Conservation (phyloP, 2,888 invertebrate species). For the Drosophila fungiperda region DNA sequence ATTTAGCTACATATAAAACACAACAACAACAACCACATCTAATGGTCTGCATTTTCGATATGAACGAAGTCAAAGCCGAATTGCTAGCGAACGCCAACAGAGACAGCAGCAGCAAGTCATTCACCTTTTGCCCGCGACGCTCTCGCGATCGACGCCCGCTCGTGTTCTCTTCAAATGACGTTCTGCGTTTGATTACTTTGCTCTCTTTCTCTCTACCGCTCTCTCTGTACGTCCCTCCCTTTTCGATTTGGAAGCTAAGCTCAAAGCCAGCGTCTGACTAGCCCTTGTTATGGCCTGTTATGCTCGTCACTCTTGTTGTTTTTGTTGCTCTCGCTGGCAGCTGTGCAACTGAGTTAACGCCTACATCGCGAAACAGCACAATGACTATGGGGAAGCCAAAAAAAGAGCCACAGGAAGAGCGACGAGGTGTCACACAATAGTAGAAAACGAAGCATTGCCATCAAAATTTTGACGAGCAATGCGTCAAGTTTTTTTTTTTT, state of each 20-base stretch:
- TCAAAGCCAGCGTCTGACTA: constrained; percentile 16
- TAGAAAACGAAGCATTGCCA: constrained; percentile 64
- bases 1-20: constrained; percentile 35
- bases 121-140: constrained; percentile 69
- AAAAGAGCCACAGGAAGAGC: constrained; percentile 16
- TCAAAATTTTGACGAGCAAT: constrained; percentile 76
- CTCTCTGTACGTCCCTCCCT: constrained; percentile 12
- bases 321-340: constrained; percentile 17
- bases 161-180: constrained; percentile 24
- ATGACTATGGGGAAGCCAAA: constrained; percentile 16
- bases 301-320: constrained; percentile 35
- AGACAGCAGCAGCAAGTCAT: constrained; percentile 60
- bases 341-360: constrained; percentile 69
- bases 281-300: constrained; percentile 50
- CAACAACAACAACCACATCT: constrained; percentile 37
- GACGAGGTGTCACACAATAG: constrained; percentile 53
- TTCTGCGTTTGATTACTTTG: constrained; percentile 39
- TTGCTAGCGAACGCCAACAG: constrained; percentile 41
- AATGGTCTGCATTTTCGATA: constrained; percentile 64
- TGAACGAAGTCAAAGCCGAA: constrained; percentile 57
- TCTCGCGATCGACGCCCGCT: constrained; percentile 31
- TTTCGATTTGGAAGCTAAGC: constrained; percentile 8
- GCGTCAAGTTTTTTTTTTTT: constrained; percentile 38
- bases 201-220: constrained; percentile 23
- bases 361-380: constrained; percentile 48